These are phyloP conservation scores for Takifugu flavidus DNA, from an alignment of 2,113 vertebrate species.

Conservation along the genomic window DNA sequence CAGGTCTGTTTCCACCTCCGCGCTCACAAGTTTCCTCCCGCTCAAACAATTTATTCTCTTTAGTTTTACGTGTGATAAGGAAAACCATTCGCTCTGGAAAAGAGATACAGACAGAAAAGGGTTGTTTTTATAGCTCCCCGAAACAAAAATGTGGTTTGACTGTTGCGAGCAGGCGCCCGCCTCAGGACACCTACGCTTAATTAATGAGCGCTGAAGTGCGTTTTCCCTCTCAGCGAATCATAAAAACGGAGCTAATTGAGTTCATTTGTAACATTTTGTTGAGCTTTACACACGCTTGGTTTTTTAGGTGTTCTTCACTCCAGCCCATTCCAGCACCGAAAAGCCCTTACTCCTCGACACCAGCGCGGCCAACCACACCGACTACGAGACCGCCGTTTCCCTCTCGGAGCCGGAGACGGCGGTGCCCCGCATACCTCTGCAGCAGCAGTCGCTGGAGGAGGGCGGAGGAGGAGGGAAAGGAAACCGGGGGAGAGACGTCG, in stretches of 20 bases:
- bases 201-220: neutral
- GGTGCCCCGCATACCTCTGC: conserved; percentile 44
- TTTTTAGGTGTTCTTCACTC: conserved; percentile 71
- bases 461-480: conserved; percentile 59
- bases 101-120: conserved; percentile 1
- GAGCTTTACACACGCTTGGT: conserved; percentile 41
- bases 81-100: neutral
- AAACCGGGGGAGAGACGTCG: conserved; percentile 43
- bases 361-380: conserved; percentile 70
- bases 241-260: no score
- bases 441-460: conserved; percentile 62
- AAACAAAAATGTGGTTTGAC: conserved; percentile 14
- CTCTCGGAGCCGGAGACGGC: conserved; percentile 64
- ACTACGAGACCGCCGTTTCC: conserved; percentile 67
- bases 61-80: conserved; percentile 12
- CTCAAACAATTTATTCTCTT: conserved; percentile 16
- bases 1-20: conserved; percentile 34
- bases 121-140: neutral
- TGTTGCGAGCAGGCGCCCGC: conserved; percentile 20
- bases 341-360: conserved; percentile 62
- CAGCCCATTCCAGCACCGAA: conserved; percentile 57
- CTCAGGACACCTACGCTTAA: conserved; percentile 6
- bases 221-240: neutral
- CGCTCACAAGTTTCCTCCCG: conserved; percentile 5
- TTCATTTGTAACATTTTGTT: neutral